These are phyloP conservation scores for Chanos chanos DNA, from an alignment of 2,797 vertebrate species.

Conservation along the genomic window DNA sequence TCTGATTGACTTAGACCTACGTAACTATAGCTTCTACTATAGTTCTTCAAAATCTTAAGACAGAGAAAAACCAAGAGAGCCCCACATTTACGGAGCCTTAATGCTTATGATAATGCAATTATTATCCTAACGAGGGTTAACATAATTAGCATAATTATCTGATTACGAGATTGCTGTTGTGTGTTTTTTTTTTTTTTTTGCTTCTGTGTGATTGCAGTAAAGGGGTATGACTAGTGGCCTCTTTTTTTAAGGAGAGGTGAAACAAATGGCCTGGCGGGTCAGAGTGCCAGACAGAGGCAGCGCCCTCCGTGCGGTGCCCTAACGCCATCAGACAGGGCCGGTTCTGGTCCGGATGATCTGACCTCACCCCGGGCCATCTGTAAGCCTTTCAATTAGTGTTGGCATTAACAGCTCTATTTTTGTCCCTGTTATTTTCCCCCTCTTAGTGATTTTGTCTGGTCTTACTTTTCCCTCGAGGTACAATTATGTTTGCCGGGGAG, in stretches of 20 bases:
- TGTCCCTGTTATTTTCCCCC: constrained; percentile 25
- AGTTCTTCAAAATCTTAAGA: constrained; percentile 5
- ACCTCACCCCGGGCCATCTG: constrained; percentile 42
- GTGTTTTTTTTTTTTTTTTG: background rate
- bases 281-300: constrained; percentile 25
- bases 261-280: constrained; percentile 27
- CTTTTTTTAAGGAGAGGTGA: constrained; percentile 19
- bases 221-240: background rate
- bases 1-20: too few species aligned
- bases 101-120: background rate
- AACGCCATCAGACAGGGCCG: constrained; percentile 32
- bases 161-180: background rate
- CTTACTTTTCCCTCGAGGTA: constrained; percentile 40
- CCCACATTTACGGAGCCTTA: too few species aligned
- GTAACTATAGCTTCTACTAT: too few species aligned
- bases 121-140: background rate
- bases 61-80: too few species aligned
- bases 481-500: constrained; percentile 39
- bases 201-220: constrained; percentile 17
- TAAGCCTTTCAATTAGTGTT: constrained; percentile 36
- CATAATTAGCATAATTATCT: constrained; percentile 14
- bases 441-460: constrained; percentile 34
- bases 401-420: constrained; percentile 46
- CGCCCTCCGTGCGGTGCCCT: constrained; percentile 16
- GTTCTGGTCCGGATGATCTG: constrained; percentile 37